Base-by-base conservation (phyloP, 2,113 vertebrate species). In the Gymnorhina tibicen region DNA sequence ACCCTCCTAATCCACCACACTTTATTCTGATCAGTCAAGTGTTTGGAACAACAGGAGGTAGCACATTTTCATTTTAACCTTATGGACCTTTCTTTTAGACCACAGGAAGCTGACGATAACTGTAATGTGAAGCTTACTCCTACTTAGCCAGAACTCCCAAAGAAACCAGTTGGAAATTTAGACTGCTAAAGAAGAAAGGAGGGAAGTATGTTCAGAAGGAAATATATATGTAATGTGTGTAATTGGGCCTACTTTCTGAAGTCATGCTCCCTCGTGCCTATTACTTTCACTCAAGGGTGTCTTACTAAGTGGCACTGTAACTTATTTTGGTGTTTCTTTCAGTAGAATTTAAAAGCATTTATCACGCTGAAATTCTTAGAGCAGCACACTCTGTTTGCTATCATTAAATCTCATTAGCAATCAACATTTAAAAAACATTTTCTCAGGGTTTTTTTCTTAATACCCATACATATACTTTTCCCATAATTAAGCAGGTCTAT, bases 401-500 rank as follows among this genome's bases (percentile, higher is more conserved):
- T 95, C 96, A 96, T 98, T 97, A 97, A 89, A 97, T 91, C 93
- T 96, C 97, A 98, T 98, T 98, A 97, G 90, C 95, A 97, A 96
- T 97, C 93, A 95, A 91, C 97, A 95, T 97, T 98, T 91, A 95
- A 96, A 98, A 97, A 91, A 96, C 95, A 97, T 97, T 98, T 97
- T 97, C 94, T 93, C 84, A 37, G 37, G 20, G 8, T 96, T 97
- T 97, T 95, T 89, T 83, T 88, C 64, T 97, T 94, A 95, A 97
- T 96, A 96, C 64, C 63, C 87, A 76, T 96, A 95, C 68, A 63
- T 76, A 74, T 63, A 96, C 85, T 96, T 97, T 97, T 97, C 89
- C 93, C 88, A 92, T 97, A 98, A 97, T 97, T 97, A 98, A 98
- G 94, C 96, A 97, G 92, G 86, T 89, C 92, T 97, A 98, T 98